A percentile compares a stretch with the other conserved stretches of the same genome.
Evolutionary conservation across 1,140 invertebrate genomes (phyloP).

Genomic region (Centruroides sculpturatus): DNA sequence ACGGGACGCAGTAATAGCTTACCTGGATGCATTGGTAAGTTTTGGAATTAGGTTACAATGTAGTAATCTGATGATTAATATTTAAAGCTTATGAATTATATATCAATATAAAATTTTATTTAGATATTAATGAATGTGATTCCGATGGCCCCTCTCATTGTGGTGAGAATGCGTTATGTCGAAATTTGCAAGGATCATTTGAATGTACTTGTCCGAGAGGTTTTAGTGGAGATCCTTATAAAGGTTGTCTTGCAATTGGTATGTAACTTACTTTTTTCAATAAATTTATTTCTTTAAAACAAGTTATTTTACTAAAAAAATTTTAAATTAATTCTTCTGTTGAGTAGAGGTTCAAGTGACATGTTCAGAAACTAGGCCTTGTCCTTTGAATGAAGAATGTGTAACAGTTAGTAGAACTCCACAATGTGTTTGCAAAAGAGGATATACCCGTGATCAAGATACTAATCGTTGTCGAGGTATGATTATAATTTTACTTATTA

Average conservation of each 20-base stretch:
- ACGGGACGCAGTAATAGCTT: constrained; percentile 45
- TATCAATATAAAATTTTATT: neutral
- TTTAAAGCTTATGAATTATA: neutral
- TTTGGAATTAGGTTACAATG: neutral
- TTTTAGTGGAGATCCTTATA: constrained; percentile 44
- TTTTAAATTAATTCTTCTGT: no score
- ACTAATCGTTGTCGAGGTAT: constrained; percentile 10
- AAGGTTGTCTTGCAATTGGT: constrained; percentile 45
- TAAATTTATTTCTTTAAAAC: no score
- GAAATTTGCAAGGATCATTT: constrained; percentile 69
- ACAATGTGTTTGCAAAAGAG: constrained; percentile 74
- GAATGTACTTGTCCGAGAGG: constrained; percentile 62
- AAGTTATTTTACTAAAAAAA: no score
- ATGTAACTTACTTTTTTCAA: neutral
- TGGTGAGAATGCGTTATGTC: constrained; percentile 63
- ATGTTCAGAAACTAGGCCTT: constrained; percentile 41
- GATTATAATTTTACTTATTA: no score
- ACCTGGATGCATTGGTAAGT: constrained; percentile 46
- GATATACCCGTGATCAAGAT: constrained; percentile 51
- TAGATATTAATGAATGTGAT: constrained; percentile 68
- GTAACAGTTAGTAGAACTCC: constrained; percentile 47
- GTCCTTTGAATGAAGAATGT: constrained; percentile 66
- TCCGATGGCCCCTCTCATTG: constrained; percentile 42
- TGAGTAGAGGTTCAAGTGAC: no score
- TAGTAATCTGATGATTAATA: neutral